These are phyloP conservation scores for Nymphalis polychloros DNA, from an alignment of 2,888 invertebrate genomes.

Conservation along the genomic window DNA sequence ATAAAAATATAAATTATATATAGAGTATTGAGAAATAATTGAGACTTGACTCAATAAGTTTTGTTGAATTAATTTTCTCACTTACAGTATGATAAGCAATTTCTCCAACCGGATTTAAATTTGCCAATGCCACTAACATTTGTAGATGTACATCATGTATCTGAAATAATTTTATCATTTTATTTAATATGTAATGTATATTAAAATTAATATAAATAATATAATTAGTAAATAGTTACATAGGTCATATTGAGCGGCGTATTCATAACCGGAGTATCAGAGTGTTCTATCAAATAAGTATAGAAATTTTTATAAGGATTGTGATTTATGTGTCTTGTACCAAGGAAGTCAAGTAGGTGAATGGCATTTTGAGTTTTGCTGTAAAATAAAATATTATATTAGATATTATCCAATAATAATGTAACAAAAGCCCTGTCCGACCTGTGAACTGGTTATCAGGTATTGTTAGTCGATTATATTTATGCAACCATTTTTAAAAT, in stretches of 20 bases:
- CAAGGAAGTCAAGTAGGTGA: constrained; percentile 53
- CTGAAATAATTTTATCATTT: constrained; percentile 38
- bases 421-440: too few relatives aligned
- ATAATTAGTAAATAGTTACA: constrained; percentile 47
- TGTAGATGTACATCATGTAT: constrained; percentile 45
- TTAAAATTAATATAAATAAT: neutral
- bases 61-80: constrained; percentile 12
- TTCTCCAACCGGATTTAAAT: constrained; percentile 41
- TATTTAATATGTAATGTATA: neutral
- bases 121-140: constrained; percentile 46
- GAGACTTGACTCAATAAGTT: too few relatives aligned
- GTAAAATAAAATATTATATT: constrained; percentile 18
- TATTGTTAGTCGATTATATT: too few relatives aligned
- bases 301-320: constrained; percentile 50
- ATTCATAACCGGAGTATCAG: constrained; percentile 42
- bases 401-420: neutral
- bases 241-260: constrained; percentile 47
- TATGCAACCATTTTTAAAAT: too few relatives aligned
- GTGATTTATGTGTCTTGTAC: constrained; percentile 40
- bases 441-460: too few relatives aligned
- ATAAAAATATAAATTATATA: too few relatives aligned
- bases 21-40: too few relatives aligned
- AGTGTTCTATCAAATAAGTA: constrained; percentile 45
- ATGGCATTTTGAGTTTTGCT: constrained; percentile 57
- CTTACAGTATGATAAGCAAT: constrained; percentile 41